Conservation (phyloP, 2,888 invertebrate species). For the Nephrotoma flavescens region DNA sequence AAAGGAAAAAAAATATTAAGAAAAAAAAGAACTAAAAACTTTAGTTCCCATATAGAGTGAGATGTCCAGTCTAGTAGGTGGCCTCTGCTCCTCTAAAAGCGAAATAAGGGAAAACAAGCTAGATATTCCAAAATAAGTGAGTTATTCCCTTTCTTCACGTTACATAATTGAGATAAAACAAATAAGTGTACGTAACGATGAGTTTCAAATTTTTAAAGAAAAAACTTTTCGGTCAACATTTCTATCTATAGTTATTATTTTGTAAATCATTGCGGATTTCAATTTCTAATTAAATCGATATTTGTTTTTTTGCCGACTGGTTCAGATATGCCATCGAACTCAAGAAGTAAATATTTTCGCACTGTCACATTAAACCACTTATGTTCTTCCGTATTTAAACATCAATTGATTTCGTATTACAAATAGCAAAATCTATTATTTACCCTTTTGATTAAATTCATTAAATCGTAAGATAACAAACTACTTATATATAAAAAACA, state of each 20-base stretch:
- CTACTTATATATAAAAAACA: background rate
- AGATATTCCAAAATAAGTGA: no score
- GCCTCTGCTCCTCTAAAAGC: no score
- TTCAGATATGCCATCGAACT: background rate
- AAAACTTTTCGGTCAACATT: background rate
- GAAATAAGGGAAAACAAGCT: no score
- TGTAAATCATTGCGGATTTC: background rate
- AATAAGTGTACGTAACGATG: background rate
- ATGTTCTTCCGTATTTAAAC: background rate
- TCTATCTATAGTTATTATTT: background rate
- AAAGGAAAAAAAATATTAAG: no score
- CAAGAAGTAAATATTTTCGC: background rate
- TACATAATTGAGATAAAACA: no score
- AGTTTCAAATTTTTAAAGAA: background rate
- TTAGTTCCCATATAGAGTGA: no score
- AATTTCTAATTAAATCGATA: background rate
- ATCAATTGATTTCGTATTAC: background rate
- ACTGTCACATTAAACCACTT: background rate
- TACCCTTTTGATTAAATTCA: background rate
- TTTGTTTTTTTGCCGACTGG: background rate
- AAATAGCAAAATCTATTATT: background rate
- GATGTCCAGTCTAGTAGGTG: no score
- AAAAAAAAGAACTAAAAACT: no score
- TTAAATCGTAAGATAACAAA: background rate
- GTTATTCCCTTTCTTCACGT: no score